A percentile compares a stretch with the other conserved stretches of the same genome.
Conservation (phyloP, 1,140 invertebrate species). For the Sitobion miscanthi region DNA sequence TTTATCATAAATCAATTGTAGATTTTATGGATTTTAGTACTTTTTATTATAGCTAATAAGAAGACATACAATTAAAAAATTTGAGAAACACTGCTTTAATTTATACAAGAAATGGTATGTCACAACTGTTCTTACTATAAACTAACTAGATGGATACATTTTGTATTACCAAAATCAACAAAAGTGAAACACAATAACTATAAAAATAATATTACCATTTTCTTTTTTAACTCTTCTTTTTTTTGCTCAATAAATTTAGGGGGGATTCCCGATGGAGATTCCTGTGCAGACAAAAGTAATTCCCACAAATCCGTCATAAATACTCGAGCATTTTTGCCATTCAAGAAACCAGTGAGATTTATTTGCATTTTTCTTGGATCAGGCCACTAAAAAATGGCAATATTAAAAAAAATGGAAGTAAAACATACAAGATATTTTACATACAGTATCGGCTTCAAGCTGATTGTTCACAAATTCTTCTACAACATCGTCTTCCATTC, state of each 20-base stretch:
- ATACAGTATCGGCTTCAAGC: slow-evolving; percentile 88
- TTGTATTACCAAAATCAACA: background rate
- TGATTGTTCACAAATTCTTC: slow-evolving; percentile 99
- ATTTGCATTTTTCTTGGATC: slow-evolving; percentile 99
- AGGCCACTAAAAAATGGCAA: slow-evolving; percentile 75
- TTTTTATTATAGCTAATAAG: background rate
- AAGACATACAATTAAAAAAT: background rate
- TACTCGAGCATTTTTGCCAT: slow-evolving; percentile 95
- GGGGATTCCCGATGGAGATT: slow-evolving; percentile 92
- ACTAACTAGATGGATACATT: background rate
- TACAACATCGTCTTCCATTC: slow-evolving; percentile 97
- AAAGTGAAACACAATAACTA: slow-evolving; percentile 46
- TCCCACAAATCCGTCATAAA: slow-evolving; percentile 99
- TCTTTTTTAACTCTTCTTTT: slow-evolving; percentile 93
- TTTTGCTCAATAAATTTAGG: slow-evolving; percentile 91
- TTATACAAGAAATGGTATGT: background rate
- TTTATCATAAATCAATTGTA: background rate
- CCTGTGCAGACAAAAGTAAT: slow-evolving; percentile 91
- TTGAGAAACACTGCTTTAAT: background rate
- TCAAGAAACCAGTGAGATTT: slow-evolving; percentile 97
- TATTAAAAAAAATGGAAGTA: background rate
- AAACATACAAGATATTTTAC: slow-evolving; percentile 46
- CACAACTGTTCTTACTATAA: background rate
- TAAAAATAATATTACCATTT: slow-evolving; percentile 67
- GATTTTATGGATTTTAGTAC: background rate